Evolutionary conservation across 2,888 invertebrate genomes (phyloP), one percentile per base, ranked within the genome.

Genomic region (Drosophila demipolita): DNA sequence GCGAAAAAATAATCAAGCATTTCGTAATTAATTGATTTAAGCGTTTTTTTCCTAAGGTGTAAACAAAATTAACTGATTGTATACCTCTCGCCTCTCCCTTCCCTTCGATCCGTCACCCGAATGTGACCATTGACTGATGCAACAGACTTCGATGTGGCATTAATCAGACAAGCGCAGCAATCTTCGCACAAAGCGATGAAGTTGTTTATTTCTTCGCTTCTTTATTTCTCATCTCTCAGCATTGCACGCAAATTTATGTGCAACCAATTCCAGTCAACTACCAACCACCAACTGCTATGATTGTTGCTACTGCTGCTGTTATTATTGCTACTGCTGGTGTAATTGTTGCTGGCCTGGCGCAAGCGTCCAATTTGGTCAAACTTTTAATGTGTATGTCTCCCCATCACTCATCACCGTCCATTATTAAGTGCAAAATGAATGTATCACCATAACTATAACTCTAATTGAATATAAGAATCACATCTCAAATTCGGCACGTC

Each of bases 311-410:
- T 40, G 38, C 38, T 48, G 45, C 45, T 20, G 45, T 23, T 15
- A 23, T 48, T 48, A 7, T n/a, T 40, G 7, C 23, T 48, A 12
- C 45, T 48, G 45, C 23, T 48, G 17, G 4, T 26, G 49, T 26
- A 26, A 26, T 26, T 45, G 38, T 8, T 8, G 61, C 49, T 64
- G 63, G 38, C 55, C 54, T 65, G 60, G 49, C 65, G 60, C 58
- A 65, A 71, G 73, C 66, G 35, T 29, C 52, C 70, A 74, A 75
- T 74, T 74, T 75, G 63, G 69, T 74, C 58, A 66, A 45, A 59
- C 75, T 67, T 74, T 66, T 40, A 57, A 42, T 57, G 29, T 29
- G 9, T 0, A 17, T 38, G 11, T 26, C 17, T 48, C 20, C 29
- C 11, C 36, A 52, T 45, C 42, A 42, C 12, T 12, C 7, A 20